These are phyloP conservation scores for Halocynthia aurantium DNA, from an alignment of 23 tunicate species.

Conservation along the genomic window DNA sequence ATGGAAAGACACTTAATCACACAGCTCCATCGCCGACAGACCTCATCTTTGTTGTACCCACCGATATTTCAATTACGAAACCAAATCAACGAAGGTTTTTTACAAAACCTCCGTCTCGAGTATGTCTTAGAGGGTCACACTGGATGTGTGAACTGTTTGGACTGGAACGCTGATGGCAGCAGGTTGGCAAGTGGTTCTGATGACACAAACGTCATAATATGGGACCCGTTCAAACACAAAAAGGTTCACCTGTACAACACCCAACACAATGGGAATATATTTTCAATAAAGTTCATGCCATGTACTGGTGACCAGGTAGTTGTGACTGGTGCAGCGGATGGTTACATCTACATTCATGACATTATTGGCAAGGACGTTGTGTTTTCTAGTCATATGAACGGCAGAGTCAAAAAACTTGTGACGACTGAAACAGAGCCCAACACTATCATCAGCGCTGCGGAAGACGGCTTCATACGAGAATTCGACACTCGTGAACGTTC, in stretches of 20 bases:
- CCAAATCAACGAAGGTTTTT: slow-evolving; percentile 43
- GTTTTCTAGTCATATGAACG: slow-evolving; percentile 10
- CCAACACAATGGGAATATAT: slow-evolving; percentile 74
- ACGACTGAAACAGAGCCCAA: slow-evolving; percentile 36
- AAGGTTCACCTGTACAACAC: slow-evolving; percentile 20
- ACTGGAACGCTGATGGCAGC: slow-evolving; percentile 68
- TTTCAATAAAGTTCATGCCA: slow-evolving; percentile 78
- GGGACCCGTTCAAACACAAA: slow-evolving; percentile 49
- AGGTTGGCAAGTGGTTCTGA: slow-evolving; percentile 90
- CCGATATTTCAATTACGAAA: slow-evolving; percentile 15
- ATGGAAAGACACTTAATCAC: not conserved
- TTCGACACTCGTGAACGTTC: slow-evolving; percentile 59
- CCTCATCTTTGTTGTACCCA: not conserved
- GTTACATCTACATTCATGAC: slow-evolving; percentile 66
- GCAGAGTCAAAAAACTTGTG: slow-evolving; percentile 68
- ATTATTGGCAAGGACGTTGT: slow-evolving; percentile 30
- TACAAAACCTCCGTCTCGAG: slow-evolving; percentile 44
- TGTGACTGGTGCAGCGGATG: slow-evolving; percentile 92
- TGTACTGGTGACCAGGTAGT: slow-evolving; percentile 32
- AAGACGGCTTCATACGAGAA: slow-evolving; percentile 77
- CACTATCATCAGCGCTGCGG: slow-evolving; percentile 66
- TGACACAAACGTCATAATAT: slow-evolving; percentile 69
- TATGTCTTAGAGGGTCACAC: slow-evolving; percentile 58
- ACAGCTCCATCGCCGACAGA: slow-evolving; percentile 1
- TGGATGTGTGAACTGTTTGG: slow-evolving; percentile 96